Evolutionary conservation across 2,113 vertebrate species (phyloP).

Genomic region (Nibea albiflora): DNA sequence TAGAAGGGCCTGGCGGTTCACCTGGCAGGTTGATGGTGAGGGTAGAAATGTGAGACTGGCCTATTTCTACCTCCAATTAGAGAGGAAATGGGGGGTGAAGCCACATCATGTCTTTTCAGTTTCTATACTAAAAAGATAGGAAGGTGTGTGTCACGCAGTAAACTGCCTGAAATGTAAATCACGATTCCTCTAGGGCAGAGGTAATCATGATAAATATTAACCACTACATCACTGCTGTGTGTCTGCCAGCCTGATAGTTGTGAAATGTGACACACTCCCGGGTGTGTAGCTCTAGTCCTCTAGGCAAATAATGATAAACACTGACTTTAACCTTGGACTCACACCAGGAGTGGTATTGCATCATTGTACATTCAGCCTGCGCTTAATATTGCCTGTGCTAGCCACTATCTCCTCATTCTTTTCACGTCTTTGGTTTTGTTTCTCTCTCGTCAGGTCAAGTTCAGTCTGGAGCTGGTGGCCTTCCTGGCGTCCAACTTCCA

Average conservation of each 20-base stretch:
- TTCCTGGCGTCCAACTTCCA: constrained; percentile 92
- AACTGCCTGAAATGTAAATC: background rate
- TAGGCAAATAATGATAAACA: constrained; percentile 23
- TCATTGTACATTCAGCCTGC: background rate
- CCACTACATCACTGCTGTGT: background rate
- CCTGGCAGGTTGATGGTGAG: background rate
- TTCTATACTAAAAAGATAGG: background rate
- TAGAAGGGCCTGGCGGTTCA: background rate
- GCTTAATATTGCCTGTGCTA: background rate
- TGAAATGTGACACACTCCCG: constrained; percentile 38
- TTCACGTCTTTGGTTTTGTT: background rate
- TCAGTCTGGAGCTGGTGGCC: constrained; percentile 90
- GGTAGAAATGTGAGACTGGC: background rate
- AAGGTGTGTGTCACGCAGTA: background rate
- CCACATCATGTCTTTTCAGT: background rate
- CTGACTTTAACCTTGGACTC: constrained; percentile 15
- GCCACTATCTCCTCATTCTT: background rate
- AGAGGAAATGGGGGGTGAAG: background rate
- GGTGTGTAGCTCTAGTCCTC: background rate
- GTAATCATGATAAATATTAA: background rate
- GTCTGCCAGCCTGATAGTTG: constrained; percentile 2
- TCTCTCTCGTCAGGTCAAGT: constrained; percentile 74
- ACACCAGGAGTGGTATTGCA: background rate
- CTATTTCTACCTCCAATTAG: background rate
- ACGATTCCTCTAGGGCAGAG: background rate